phyloP scores from a whole-genome alignment of 1,140 invertebrate genomes.

The Caenorhabditis inopinata region DNA sequence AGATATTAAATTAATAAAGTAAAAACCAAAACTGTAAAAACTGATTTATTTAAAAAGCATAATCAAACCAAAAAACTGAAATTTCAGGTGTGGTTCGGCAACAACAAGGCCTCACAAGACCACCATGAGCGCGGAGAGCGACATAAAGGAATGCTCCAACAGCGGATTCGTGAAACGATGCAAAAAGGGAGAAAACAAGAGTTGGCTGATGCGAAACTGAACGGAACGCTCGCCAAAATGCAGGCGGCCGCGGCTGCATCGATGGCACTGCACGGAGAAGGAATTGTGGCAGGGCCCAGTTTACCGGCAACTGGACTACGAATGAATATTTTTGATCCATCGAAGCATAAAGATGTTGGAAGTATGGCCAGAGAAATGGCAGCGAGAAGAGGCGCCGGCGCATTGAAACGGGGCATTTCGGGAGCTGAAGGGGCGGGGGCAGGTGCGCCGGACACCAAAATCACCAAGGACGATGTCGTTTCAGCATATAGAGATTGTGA shows the following conservation, averaged over 20 bases:
- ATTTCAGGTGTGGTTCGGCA: constrained; percentile 1
- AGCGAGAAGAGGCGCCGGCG: not conserved
- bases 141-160: not conserved
- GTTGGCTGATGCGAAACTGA: not conserved
- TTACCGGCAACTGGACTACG: not conserved
- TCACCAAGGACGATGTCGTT: not conserved
- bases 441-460: not conserved
- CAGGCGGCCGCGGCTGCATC: not conserved
- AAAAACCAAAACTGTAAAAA: not conserved
- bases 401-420: not conserved
- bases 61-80: not conserved
- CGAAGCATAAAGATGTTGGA: not conserved
- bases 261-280: not conserved
- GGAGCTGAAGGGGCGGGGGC: not conserved
- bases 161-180: not conserved
- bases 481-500: not conserved
- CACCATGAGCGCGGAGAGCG: constrained; percentile 3
- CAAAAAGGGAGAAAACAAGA: constrained; percentile 11
- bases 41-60: not conserved
- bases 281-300: not conserved
- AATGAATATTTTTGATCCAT: constrained; percentile 13
- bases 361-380: not conserved
- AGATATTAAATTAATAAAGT: not conserved
- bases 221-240: not conserved
- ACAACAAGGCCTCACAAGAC: not conserved